phyloP scores from a whole-genome alignment of 2,113 vertebrate species.

The Ptilonorhynchus violaceus region DNA sequence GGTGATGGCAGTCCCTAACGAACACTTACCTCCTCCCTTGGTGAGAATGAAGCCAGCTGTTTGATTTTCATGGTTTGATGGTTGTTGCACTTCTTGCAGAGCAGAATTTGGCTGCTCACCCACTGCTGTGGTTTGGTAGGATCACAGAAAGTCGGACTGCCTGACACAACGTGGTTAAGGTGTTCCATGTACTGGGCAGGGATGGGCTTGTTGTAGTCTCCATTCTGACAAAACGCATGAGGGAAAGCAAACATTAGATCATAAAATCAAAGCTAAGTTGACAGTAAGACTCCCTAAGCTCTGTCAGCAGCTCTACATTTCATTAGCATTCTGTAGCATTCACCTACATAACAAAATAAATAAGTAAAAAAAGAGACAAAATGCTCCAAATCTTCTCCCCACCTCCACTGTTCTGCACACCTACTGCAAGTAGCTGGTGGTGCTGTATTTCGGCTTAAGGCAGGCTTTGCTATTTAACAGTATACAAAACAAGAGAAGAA shows the following conservation, averaged over 20 bases:
- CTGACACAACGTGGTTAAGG: constrained; percentile 90
- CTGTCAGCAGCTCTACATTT: neutral
- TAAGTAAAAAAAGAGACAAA: neutral
- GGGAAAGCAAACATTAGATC: neutral
- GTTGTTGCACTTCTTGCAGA: constrained; percentile 92
- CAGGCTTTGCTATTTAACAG: neutral
- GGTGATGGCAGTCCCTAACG: fast-evolving
- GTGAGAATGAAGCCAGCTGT: constrained; percentile 90
- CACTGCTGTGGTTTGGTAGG: constrained; percentile 82
- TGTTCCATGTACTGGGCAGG: constrained; percentile 94
- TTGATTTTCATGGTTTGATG: constrained; percentile 93
- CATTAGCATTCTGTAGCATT: neutral
- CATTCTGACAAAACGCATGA: constrained; percentile 78
- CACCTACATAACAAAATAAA: neutral
- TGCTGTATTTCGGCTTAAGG: neutral
- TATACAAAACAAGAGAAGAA: neutral
- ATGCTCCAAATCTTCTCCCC: neutral
- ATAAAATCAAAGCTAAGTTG: neutral
- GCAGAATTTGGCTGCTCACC: constrained; percentile 93
- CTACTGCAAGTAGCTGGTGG: fast-evolving
- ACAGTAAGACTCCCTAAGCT: neutral
- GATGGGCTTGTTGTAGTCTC: constrained; percentile 98
- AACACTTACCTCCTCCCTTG: constrained; percentile 85
- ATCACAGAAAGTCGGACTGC: constrained; percentile 62
- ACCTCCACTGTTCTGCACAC: neutral